Base-by-base conservation (phyloP, 23 tunicate genomes). In the Aplidium turbinatum region DNA sequence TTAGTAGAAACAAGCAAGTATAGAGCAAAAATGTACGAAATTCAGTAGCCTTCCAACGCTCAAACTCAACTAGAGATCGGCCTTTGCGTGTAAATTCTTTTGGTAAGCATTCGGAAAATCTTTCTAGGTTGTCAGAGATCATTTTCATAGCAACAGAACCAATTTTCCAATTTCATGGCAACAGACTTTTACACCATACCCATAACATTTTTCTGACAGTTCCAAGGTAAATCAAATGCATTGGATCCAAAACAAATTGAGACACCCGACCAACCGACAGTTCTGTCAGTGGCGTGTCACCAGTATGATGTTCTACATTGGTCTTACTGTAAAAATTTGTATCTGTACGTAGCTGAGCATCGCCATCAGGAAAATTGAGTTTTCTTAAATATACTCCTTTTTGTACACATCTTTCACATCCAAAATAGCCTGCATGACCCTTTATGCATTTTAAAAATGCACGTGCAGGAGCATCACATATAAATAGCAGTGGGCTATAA, bases 381-480 rank as follows among this genome's bases (percentile, higher is more conserved):
- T 58, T 56, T 27, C 51, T 53, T 31, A 56, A 56, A 58, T 70
- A 80, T 39, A 35, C 47, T 38, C 85, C 85, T 28, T 31, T 38
- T 35, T 80, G 77, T 16, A 30, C 39, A 39, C 85, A 80, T 38
- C 38, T 57, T 38, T 80, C 85, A 42, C 77, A 80, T 29, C 85
- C 77, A 2, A 26, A 56, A 57, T 69, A 80, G 27, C 78, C 85
- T 57, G 57, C 70, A 42, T 80, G 77, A 28, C 57, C 64, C 73
- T 80, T 80, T 3, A 57, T 69, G 19, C 61, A 21, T 40, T 80
- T 80, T 16, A 80, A 36, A 35, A 80, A 42, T 27, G 85, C 72
- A 42, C 85, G 63, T 26, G 85, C 85, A 20, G 85, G 85, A 35
- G 85, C 77, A 70, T 80, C 85, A 70, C 70, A 80, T 22, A 80